Evolutionary conservation across 2,797 vertebrate genomes (phyloP), one percentile per base, ranked within the genome.

Genomic region (Muraenolepis orangiensis): DNA sequence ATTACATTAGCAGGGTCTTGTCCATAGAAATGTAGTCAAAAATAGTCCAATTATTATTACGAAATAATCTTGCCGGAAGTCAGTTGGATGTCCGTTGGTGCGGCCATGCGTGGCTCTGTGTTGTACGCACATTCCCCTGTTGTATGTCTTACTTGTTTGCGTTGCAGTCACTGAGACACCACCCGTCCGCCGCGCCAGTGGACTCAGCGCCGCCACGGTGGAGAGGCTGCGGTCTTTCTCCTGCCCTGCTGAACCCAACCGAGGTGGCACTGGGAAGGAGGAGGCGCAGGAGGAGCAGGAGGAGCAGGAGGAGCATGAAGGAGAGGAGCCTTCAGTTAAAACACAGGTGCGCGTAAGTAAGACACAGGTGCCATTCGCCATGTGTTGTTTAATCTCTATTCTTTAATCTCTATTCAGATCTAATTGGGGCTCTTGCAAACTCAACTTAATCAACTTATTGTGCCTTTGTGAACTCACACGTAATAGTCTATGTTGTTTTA

Each of bases 261-360:
- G 13, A 66, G 23, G 23, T 6, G 26, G 64, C 51, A 8, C 20
- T 23, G 20, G 51, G 51, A n/a, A n/a, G 51, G 51, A 7, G 20
- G 20, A 57, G 20, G 11, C 6, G 6, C 6, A 6, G 46, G 51
- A 57, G 20, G 20, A 23, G 20, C n/a, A n/a, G n/a, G n/a, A 23
- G 64, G 26, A 66, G 64, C 11, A 80, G 36, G 80, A 80, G 30
- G 82, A 81, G 4, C 83, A 78, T 10, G 78, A 83, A 7, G 82
- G 82, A 14, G 74, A 82, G n/a, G 67, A 1, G 67, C 68, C 75
- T n/a, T n/a, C 51, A 57, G 69, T 23, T 30, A 31, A 78, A 72
- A 87, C 86, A 71, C 84, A 85, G 88, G 91, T 91, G 46, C 1
- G n/a, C 2, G 23, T 71, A 1, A n/a, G 36, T 42, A 38, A 18